Evolutionary conservation across 2,888 invertebrate genomes (phyloP), one percentile per base, ranked within the genome.

Genomic region (Lymantria monacha): DNA sequence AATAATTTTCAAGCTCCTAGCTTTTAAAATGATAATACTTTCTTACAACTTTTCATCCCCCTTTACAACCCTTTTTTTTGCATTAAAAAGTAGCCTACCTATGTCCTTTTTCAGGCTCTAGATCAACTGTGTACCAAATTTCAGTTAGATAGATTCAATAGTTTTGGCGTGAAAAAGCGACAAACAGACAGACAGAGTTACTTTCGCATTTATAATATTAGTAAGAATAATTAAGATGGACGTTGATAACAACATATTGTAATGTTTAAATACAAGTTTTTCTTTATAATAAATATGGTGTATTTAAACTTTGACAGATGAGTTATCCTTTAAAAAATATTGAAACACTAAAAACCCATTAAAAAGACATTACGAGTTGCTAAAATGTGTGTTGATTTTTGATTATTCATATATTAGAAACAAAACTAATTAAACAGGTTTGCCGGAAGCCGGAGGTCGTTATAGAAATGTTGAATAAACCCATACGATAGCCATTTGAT

Each of bases 221-320:
- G n/a, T n/a, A n/a, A n/a, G n/a, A n/a, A 22, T 51, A 51, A 65
- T 63, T 51, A 66, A 43, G 13, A 44, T 14, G 41, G 13, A n/a
- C 30, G 36, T 13, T 42, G 43, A 46, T 51, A 60, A 45, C 45
- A 46, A 55, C 47, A 55, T 42, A 44, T 14, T 33, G 45, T 38
- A 31, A 37, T 47, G 43, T 48, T 53, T 53, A 60, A 52, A 54
- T 38, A 43, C 41, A 49, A 45, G 51, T 47, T 59, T n/a, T 59
- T 45, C 42, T 14, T 22, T 47, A 42, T 55, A 55, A 60, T 56
- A 56, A 53, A 61, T 61, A 55, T 53, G 13, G 9, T 47, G 31
- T n/a, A 64, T 57, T 49, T 9, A 44, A 60, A 58, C 64, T 41
- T 45, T 61, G 69, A 64, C 62, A 12, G 22, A 69, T 59, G 48